Conservation (phyloP, 2,888 invertebrate genomes). For the Minunthozetes semirufus region DNA sequence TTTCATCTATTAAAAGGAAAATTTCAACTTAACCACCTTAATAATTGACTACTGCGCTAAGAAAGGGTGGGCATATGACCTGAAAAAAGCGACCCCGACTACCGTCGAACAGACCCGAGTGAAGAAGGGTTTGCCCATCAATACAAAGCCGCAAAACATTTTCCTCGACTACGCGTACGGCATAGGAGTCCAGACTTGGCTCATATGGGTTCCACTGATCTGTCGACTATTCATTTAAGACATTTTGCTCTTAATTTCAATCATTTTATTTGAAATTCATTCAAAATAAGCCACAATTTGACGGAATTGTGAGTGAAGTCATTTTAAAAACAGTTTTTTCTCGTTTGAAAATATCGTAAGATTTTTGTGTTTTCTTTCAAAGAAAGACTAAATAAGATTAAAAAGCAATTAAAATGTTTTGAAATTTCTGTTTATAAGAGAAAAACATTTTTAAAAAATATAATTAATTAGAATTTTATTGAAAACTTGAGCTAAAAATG, state of each 20-base stretch:
- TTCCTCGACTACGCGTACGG: background rate
- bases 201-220: background rate
- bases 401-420: too few species aligned
- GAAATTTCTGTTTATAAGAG: too few species aligned
- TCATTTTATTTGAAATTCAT: background rate
- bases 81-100: background rate
- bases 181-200: constrained; percentile 9
- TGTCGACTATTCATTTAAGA: background rate
- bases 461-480: too few species aligned
- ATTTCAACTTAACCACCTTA: constrained; percentile 48
- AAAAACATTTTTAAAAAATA: too few species aligned
- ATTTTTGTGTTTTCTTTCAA: too few species aligned
- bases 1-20: too few species aligned
- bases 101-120: background rate
- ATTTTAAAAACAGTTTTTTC: too few species aligned
- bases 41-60: constrained; percentile 49
- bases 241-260: background rate
- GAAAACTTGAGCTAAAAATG: too few species aligned
- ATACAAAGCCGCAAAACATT: background rate
- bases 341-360: too few species aligned
- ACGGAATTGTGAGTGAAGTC: too few species aligned
- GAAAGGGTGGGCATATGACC: constrained; percentile 45
- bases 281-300: background rate
- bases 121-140: background rate
- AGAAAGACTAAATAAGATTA: too few species aligned